Evolutionary conservation across 2,888 invertebrate species (phyloP), one percentile per base, ranked within the genome.

Genomic region (Epirrhoe tristata): DNA sequence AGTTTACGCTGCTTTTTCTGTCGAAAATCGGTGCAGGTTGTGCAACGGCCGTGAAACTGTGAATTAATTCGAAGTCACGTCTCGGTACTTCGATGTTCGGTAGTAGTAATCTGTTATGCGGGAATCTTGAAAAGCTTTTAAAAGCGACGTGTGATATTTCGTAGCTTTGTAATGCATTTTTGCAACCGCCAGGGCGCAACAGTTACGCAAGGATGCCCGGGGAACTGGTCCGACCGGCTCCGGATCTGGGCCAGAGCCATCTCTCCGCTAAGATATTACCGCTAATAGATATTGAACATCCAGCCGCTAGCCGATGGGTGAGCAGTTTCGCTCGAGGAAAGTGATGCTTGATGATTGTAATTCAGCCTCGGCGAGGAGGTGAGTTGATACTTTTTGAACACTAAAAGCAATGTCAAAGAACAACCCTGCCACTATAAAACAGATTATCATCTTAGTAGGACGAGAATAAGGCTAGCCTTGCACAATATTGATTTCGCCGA

Each of bases 181-280:
- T 91, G 93, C 87, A 86, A 87, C 88, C 83, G 79, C 74, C 76
- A 67, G 78, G 77, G 80, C 77, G 75, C 79, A 79, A 72, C 64
- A 79, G 84, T 93, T 93, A 89, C 90, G 92, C 88, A 92, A 93
- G 87, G 90, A 89, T 91, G 88, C 80, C 81, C 84, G 85, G 75
- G 75, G 84, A 91, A 93, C 92, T 89, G 89, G 92, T 90, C 78
- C 81, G 78, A 93, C 93, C 92, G 91, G 93, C 87, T 87, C 70
- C 80, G 78, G 84, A 93, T 85, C 90, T 92, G 91, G 93, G 93
- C 86, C 93, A 93, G 88, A 89, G 82, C 83, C 91, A 92, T 93
- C 91, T 90, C 89, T 85, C 85, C 77, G 82, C 85, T 87, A 87
- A 89, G 82, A 88, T 90, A 90, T 88, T 86, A 86, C 89, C 84